Conservation (phyloP, 2,797 vertebrate species). For the Paedocypris micromegethes region DNA sequence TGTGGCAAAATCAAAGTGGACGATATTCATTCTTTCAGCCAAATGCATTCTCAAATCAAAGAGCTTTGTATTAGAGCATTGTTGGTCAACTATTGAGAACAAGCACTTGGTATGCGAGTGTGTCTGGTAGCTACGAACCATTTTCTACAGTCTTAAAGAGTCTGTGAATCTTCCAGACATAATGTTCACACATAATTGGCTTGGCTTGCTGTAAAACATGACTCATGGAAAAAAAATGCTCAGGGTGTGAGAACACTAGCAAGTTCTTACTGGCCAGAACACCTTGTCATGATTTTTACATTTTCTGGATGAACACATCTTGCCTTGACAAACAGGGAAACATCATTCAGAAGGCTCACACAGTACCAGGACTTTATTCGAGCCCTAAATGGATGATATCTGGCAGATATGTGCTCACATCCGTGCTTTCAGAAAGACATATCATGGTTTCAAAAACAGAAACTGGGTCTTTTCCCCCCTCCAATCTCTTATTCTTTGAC, state of each 20-base stretch:
- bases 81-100: neutral
- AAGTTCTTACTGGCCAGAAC: neutral
- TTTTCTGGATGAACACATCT: neutral
- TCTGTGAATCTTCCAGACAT: slow-evolving; percentile 10
- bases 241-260: neutral
- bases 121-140: slow-evolving; percentile 15
- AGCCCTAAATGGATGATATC: neutral
- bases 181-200: slow-evolving; percentile 17
- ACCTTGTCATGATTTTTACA: slow-evolving; percentile 8
- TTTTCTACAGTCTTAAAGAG: slow-evolving; percentile 7
- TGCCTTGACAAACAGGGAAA: neutral
- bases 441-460: neutral
- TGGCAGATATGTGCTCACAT: slow-evolving; percentile 2
- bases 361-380: slow-evolving; percentile 8
- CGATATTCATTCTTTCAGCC: slow-evolving; percentile 29
- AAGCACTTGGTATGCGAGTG: slow-evolving; percentile 15
- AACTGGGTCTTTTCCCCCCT: too few relatives aligned
- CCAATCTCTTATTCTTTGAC: slow-evolving; percentile 8
- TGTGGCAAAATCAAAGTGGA: slow-evolving; percentile 27
- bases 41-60: slow-evolving; percentile 20
- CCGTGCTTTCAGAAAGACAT: slow-evolving; percentile 5
- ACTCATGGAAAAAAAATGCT: slow-evolving; percentile 6
- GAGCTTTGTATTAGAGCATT: neutral
- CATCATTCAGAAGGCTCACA: neutral
- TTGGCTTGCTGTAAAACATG: slow-evolving; percentile 4